phyloP scores from a whole-genome alignment of 1,140 invertebrate species.

The Panonychus citri region DNA sequence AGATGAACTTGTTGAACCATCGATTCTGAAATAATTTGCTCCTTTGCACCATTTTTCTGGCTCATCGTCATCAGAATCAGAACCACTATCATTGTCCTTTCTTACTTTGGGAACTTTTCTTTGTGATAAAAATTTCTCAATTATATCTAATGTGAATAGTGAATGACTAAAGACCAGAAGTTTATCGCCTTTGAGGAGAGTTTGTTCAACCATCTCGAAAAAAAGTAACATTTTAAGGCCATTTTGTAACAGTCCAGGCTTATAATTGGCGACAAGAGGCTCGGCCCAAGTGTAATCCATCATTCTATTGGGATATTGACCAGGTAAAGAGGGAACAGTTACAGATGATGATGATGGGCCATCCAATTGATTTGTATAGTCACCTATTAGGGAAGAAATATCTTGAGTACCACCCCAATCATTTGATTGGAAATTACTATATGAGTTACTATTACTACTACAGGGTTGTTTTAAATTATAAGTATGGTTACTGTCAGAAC shows the following conservation, averaged over 20 bases:
- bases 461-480: too few relatives aligned
- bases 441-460: too few relatives aligned
- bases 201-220: slow-evolving; percentile 74
- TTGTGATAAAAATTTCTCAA: slow-evolving; percentile 75
- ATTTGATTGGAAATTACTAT: too few relatives aligned
- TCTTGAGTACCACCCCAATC: not conserved
- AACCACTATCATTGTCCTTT: slow-evolving; percentile 10
- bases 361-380: not conserved
- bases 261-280: slow-evolving; percentile 61
- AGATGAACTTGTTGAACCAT: slow-evolving; percentile 76
- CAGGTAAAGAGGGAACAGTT: not conserved
- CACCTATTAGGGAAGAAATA: not conserved
- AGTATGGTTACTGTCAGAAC: too few relatives aligned
- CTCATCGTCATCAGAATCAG: slow-evolving; percentile 6
- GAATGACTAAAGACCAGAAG: slow-evolving; percentile 92
- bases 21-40: slow-evolving; percentile 69
- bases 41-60: slow-evolving; percentile 54
- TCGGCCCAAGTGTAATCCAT: slow-evolving; percentile 33
- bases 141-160: slow-evolving; percentile 80
- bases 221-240: slow-evolving; percentile 86
- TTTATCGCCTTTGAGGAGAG: slow-evolving; percentile 60
- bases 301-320: not conserved
- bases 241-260: slow-evolving; percentile 66
- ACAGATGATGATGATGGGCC: not conserved
- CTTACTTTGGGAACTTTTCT: slow-evolving; percentile 41